phyloP scores from a whole-genome alignment of 2,888 invertebrate species.

The Cybosia mesomella region DNA sequence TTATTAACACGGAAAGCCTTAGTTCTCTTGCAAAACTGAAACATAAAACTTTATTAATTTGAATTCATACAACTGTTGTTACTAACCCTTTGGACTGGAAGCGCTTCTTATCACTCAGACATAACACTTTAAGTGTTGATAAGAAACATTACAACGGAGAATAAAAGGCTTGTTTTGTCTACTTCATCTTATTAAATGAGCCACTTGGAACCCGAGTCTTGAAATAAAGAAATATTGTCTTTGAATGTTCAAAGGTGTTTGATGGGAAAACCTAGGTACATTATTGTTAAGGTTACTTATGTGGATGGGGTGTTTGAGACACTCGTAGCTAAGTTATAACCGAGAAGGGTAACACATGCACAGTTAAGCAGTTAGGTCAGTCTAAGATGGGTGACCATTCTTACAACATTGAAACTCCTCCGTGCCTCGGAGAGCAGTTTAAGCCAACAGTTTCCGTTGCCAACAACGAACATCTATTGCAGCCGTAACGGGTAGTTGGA shows the following conservation, averaged over 20 bases:
- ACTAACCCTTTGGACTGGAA: neutral
- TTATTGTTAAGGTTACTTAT: too few relatives aligned
- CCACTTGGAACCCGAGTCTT: neutral
- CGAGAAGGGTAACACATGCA: too few relatives aligned
- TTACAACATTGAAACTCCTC: too few relatives aligned
- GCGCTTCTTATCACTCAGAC: neutral
- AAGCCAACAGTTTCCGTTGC: too few relatives aligned
- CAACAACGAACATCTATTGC: too few relatives aligned
- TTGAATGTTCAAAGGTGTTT: neutral
- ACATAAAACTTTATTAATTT: conserved; percentile 1
- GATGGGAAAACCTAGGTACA: neutral
- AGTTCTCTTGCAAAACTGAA: neutral
- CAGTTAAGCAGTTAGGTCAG: too few relatives aligned
- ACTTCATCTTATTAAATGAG: neutral
- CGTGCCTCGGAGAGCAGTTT: too few relatives aligned
- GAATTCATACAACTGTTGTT: neutral
- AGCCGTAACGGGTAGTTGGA: too few relatives aligned
- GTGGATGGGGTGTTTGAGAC: too few relatives aligned
- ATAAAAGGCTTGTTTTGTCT: neutral
- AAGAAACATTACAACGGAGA: neutral
- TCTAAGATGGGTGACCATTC: too few relatives aligned
- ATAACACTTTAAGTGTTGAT: conserved; percentile 10
- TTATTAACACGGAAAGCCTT: neutral
- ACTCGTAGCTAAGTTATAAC: too few relatives aligned
- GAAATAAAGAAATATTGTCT: neutral